A percentile compares a stretch with the other conserved stretches of the same genome.
Evolutionary conservation across 2,113 vertebrate genomes (phyloP).

Genomic region (Malurus elegans): DNA sequence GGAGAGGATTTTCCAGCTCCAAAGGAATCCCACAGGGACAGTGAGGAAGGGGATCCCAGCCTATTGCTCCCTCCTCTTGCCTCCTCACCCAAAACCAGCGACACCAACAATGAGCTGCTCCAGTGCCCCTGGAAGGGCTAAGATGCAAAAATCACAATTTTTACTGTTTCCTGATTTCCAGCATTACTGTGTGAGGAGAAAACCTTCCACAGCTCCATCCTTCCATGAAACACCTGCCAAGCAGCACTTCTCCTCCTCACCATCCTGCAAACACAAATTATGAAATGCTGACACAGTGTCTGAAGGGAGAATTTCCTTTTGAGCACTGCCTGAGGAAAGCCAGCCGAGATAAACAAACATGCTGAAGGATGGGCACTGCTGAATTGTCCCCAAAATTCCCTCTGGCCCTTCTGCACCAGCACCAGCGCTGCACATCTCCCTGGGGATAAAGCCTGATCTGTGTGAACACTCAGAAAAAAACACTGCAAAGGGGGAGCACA

Average conservation of each 20-base stretch:
- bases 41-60: background rate
- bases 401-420: background rate
- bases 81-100: background rate
- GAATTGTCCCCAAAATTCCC: background rate
- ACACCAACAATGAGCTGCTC: background rate
- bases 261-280: background rate
- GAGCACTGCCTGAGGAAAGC: background rate
- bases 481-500: rapidly evolving
- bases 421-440: background rate
- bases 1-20: background rate
- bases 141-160: background rate
- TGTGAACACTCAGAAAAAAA: background rate
- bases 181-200: background rate
- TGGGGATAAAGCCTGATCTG: background rate
- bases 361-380: background rate
- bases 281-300: background rate
- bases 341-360: background rate
- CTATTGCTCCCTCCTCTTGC: background rate
- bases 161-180: background rate
- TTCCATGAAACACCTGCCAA: background rate
- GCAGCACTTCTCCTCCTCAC: background rate
- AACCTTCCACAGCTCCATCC: background rate
- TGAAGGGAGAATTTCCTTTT: background rate
- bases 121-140: background rate
- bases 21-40: background rate